Evolutionary conservation across 2,888 invertebrate species (phyloP), one percentile per base, ranked within the genome.

Genomic region (Cantharis flavilabris): DNA sequence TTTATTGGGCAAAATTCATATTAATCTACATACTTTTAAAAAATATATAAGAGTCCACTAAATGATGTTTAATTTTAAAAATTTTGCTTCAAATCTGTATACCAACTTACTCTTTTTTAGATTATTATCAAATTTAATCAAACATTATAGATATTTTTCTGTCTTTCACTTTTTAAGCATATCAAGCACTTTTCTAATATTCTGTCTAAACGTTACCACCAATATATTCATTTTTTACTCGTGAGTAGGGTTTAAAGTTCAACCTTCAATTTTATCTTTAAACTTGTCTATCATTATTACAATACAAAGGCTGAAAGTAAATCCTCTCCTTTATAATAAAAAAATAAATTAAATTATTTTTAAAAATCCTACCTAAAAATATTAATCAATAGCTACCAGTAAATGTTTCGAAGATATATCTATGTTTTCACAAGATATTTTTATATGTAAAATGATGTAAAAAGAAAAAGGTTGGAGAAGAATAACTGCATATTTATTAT

Each of bases 151-250:
- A n/a, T 7, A 49, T 49, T 5, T n/a, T 49, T 49, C 49, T 4
- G 13, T 73, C 72, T 70, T 71, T 73, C 71, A 73, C 67, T 69
- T 71, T 63, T 75, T 33, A 75, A 71, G 69, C 77, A 71, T 28
- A 13, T 62, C 72, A 23, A 26, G 64, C 70, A 28, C 69, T 73
- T 72, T 76, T 76, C 49, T 73, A 70, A 62, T 49, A 49, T 69
- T 73, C 71, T 77, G 74, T 77, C 77, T 77, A 77, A 77, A 77
- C 73, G 74, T 74, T 74, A 77, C 49, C n/a, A 4, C n/a, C 49
- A 49, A 49, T 16, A 62, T 75, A 62, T 73, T 73, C 71, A 65
- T 72, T 72, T 16, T 76, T 73, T 70, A 71, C 62, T 70, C 28
- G 64, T 76, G 76, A 76, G 72, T 72, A 23, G 70, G 70, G 73